phyloP scores from a whole-genome alignment of 2,113 vertebrate genomes.

The Sterna hirundo region DNA sequence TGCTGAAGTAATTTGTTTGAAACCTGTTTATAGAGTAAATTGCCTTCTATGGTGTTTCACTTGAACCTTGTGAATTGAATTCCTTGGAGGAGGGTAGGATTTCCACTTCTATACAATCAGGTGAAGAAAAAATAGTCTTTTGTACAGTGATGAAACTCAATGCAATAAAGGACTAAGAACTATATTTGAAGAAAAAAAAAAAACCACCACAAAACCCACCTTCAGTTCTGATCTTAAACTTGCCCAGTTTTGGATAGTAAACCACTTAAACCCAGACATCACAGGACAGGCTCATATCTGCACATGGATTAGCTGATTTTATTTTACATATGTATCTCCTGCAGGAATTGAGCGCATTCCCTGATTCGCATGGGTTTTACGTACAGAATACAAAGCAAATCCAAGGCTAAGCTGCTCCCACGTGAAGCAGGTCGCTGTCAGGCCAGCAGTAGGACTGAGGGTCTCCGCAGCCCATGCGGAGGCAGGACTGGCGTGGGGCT shows the following conservation, averaged over 20 bases:
- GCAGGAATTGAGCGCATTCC: background rate
- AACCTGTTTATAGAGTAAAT: constrained; percentile 56
- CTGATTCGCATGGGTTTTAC: background rate
- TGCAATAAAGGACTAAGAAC: background rate
- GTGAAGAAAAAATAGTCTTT: background rate
- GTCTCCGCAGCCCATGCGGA: background rate
- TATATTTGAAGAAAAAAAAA: background rate
- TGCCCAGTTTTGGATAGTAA: background rate
- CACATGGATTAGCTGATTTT: background rate
- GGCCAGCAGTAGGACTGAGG: background rate
- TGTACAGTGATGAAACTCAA: background rate
- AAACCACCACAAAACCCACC: background rate
- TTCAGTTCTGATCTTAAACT: background rate
- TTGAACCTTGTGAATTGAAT: constrained; percentile 18
- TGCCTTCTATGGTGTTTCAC: constrained; percentile 30
- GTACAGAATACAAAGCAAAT: background rate
- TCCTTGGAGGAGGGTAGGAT: background rate
- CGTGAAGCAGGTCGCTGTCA: fast-evolving
- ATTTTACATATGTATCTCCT: background rate
- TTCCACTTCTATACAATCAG: background rate
- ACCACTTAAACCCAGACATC: background rate
- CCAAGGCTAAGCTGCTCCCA: background rate
- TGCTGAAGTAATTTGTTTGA: constrained; percentile 63
- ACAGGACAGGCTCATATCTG: background rate
- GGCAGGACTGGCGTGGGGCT: background rate